These are phyloP conservation scores for Idaea biselata DNA, from an alignment of 2,888 invertebrate genomes.

Conservation along the genomic window DNA sequence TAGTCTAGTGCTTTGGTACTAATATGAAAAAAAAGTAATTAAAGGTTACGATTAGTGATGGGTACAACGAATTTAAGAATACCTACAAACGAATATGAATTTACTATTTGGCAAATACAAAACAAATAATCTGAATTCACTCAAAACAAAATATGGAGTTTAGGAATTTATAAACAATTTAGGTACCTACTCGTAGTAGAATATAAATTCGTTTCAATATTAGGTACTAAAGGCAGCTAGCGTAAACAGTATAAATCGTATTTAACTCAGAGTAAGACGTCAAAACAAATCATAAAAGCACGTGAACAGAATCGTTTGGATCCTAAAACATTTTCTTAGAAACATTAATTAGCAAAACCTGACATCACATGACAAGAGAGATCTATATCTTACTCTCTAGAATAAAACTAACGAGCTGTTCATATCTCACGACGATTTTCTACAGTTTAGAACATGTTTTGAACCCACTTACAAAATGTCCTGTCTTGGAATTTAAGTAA, in stretches of 20 bases:
- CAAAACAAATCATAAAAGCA: slow-evolving; percentile 22
- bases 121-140: no score
- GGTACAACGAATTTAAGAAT: no score
- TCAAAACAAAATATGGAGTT: not conserved
- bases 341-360: slow-evolving; percentile 54
- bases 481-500: not conserved
- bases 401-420: slow-evolving; percentile 49
- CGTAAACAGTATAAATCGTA: not conserved
- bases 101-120: no score
- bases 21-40: not conserved
- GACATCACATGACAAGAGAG: slow-evolving; percentile 45
- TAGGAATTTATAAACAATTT: not conserved
- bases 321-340: slow-evolving; percentile 28
- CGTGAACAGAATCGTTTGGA: slow-evolving; percentile 16
- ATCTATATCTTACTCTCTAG: slow-evolving; percentile 49
- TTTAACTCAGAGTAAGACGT: slow-evolving; percentile 14
- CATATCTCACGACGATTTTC: slow-evolving; percentile 43
- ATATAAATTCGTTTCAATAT: not conserved
- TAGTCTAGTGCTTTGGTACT: not conserved
- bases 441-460: slow-evolving; percentile 34
- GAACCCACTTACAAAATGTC: slow-evolving; percentile 6
- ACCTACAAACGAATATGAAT: no score
- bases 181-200: not conserved
- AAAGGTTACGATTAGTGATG: not conserved
- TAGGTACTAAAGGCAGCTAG: not conserved